Conservation (phyloP, 2,113 vertebrate genomes). For the rat (Rattus norvegicus) region DNA sequence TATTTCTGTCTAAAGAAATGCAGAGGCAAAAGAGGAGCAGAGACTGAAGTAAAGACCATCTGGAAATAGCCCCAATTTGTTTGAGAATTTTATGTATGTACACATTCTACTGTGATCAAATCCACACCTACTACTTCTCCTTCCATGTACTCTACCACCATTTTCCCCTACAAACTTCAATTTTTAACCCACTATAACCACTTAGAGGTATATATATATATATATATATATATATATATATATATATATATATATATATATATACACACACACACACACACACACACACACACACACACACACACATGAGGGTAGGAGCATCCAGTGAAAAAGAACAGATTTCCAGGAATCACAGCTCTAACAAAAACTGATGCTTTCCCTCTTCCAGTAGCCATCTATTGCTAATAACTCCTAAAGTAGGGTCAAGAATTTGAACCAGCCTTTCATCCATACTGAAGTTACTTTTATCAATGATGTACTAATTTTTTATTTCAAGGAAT, state of each 20-base stretch:
- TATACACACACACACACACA: no score
- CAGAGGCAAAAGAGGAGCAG: no score
- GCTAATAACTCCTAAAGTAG: neutral
- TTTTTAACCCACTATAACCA: neutral
- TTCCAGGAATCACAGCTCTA: neutral
- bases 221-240: no score
- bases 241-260: no score
- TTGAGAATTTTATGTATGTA: neutral
- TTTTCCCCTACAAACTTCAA: neutral
- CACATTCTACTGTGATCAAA: neutral
- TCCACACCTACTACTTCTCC: neutral
- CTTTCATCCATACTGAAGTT: neutral
- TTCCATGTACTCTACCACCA: neutral
- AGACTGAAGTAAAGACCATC: no score
- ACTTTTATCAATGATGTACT: neutral
- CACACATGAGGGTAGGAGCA: neutral
- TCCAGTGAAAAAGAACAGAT: neutral
- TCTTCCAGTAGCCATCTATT: neutral
- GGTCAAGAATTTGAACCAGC: neutral
- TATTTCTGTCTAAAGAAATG: no score
- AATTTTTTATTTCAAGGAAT: neutral
- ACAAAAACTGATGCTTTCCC: no score
- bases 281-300: no score
- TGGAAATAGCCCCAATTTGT: no score
- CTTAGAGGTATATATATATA: neutral